These are phyloP conservation scores for Heteromyza rotundicornis DNA, from an alignment of 2,888 invertebrate species.

Conservation along the genomic window DNA sequence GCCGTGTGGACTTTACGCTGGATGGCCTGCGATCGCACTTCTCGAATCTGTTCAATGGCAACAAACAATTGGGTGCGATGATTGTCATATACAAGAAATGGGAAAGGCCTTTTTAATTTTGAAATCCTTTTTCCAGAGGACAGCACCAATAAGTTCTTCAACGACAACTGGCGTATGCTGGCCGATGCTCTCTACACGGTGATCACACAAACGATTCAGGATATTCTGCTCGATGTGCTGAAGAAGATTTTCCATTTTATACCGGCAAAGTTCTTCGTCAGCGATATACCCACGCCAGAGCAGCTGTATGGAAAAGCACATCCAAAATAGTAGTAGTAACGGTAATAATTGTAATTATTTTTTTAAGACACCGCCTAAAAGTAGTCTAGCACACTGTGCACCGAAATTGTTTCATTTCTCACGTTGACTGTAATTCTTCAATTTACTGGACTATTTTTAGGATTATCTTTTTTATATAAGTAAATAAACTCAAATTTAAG, in stretches of 20 bases:
- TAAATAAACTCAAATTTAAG: too few relatives aligned
- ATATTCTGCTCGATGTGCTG: conserved; percentile 72
- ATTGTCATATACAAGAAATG: too few relatives aligned
- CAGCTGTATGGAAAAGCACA: conserved; percentile 51
- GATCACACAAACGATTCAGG: conserved; percentile 73
- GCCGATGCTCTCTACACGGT: conserved; percentile 75
- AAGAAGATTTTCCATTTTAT: conserved; percentile 73
- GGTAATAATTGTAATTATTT: too few relatives aligned
- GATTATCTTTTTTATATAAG: too few relatives aligned
- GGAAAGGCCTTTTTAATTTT: conserved; percentile 36
- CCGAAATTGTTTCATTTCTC: too few relatives aligned
- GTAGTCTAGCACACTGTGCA: too few relatives aligned
- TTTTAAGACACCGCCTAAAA: too few relatives aligned
- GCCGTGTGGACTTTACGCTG: conserved; percentile 72
- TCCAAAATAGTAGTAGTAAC: too few relatives aligned
- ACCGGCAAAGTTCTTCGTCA: conserved; percentile 74
- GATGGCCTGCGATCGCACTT: conserved; percentile 72
- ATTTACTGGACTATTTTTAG: too few relatives aligned
- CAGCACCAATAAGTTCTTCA: conserved; percentile 75
- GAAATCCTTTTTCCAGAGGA: too few relatives aligned
- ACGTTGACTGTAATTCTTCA: too few relatives aligned
- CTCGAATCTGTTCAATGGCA: conserved; percentile 76
- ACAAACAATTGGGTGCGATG: conserved; percentile 70
- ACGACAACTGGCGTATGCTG: conserved; percentile 76
- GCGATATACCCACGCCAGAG: conserved; percentile 65